A percentile compares a stretch with the other conserved stretches of the same genome.
Conservation (phyloP, 2,888 invertebrate species). For the Dendrolimus houi region DNA sequence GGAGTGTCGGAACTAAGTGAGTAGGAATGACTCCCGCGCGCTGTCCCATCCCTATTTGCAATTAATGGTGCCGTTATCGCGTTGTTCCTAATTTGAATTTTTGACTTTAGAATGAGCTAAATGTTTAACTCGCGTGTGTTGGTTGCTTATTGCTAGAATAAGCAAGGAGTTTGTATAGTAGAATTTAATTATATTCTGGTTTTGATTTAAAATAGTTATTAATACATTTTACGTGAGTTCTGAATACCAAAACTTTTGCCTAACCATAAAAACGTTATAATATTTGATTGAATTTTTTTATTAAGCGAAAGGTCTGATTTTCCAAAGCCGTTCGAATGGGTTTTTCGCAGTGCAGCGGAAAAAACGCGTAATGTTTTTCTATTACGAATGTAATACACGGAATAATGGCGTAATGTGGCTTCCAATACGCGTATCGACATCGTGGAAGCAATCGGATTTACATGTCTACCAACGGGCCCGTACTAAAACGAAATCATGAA, state of each 20-base stretch:
- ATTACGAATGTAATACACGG: slow-evolving; percentile 63
- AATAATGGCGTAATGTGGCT: slow-evolving; percentile 52
- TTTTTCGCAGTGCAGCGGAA: slow-evolving; percentile 1
- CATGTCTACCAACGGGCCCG: slow-evolving; percentile 61
- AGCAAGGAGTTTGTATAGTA: too few relatives aligned
- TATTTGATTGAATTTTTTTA: slow-evolving; percentile 6
- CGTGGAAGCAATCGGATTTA: slow-evolving; percentile 70
- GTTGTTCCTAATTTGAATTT: slow-evolving; percentile 57
- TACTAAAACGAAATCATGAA: slow-evolving; percentile 76
- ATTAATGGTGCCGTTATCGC: slow-evolving; percentile 60
- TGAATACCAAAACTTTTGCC: not conserved
- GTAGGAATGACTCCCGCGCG: slow-evolving; percentile 30
- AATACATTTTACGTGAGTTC: too few relatives aligned
- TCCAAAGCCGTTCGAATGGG: not conserved
- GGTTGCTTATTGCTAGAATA: too few relatives aligned
- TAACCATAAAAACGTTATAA: not conserved
- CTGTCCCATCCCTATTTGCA: slow-evolving; percentile 49
- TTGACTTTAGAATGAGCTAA: slow-evolving; percentile 18
- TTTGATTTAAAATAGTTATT: too few relatives aligned
- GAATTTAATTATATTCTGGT: too few relatives aligned
- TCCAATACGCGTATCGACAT: slow-evolving; percentile 55
- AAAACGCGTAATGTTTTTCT: slow-evolving; percentile 30
- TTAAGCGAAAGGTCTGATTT: slow-evolving; percentile 8
- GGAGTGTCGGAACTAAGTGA: slow-evolving; percentile 55
- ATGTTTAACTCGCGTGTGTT: too few relatives aligned